Evolutionary conservation across 1,140 invertebrate genomes (phyloP).

Genomic region (Riptortus pedestris): DNA sequence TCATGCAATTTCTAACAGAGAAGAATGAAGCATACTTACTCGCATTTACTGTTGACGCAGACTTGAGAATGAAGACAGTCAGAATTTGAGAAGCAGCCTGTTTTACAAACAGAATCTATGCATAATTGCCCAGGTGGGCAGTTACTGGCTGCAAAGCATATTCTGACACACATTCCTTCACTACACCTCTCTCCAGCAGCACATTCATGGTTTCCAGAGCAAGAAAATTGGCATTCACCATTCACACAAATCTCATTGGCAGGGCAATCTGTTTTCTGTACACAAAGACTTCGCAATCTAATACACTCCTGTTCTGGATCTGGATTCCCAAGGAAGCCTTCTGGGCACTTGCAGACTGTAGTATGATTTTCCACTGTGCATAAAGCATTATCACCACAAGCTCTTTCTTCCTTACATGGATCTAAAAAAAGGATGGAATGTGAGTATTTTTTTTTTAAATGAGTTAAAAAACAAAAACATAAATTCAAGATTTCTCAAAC

Average conservation of each 20-base stretch:
- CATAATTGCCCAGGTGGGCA: constrained; percentile 82
- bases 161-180: constrained; percentile 65
- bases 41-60: constrained; percentile 69
- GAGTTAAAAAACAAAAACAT: too few species aligned
- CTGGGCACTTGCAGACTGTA: constrained; percentile 63
- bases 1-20: too few species aligned
- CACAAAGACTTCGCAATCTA: constrained; percentile 55
- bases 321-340: constrained; percentile 75
- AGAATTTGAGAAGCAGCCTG: constrained; percentile 67
- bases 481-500: too few species aligned
- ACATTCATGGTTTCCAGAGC: constrained; percentile 55
- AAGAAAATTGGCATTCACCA: constrained; percentile 62
- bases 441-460: too few species aligned
- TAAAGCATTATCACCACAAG: constrained; percentile 74
- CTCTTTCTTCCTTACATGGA: constrained; percentile 61
- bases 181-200: constrained; percentile 73
- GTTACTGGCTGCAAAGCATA: constrained; percentile 80
- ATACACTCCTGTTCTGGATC: constrained; percentile 80
- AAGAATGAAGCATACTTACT: constrained; percentile 34
- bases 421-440: constrained; percentile 39
- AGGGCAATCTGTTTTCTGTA: constrained; percentile 53
- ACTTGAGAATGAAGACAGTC: constrained; percentile 70
- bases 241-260: constrained; percentile 59
- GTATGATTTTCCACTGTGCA: constrained; percentile 61
- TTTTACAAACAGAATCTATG: constrained; percentile 65